These are phyloP conservation scores for Motacilla alba DNA, from an alignment of 2,113 vertebrate species.

Conservation along the genomic window DNA sequence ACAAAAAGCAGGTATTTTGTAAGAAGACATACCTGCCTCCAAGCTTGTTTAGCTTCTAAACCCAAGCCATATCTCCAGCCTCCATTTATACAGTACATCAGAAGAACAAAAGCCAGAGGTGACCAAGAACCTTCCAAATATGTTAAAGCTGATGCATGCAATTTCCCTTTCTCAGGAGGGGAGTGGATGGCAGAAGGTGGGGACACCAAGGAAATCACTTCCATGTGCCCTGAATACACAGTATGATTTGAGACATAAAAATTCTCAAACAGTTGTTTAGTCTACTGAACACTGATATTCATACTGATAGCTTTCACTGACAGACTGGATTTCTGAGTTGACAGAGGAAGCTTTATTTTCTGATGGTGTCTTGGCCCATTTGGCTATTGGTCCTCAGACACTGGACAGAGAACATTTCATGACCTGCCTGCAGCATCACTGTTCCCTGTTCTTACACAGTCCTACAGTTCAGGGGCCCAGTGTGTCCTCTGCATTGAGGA, in stretches of 20 bases:
- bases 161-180: not conserved
- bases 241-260: not conserved
- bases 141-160: rapidly evolving
- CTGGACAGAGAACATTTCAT: not conserved
- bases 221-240: not conserved
- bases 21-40: not conserved
- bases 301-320: not conserved
- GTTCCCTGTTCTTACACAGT: not conserved
- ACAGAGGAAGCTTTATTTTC: not conserved
- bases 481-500: not conserved
- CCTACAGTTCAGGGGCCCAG: too few relatives aligned
- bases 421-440: not conserved
- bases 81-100: rapidly evolving
- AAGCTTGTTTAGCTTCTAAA: not conserved
- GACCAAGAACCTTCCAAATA: not conserved
- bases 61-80: not conserved
- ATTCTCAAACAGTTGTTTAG: not conserved
- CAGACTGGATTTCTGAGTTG: not conserved
- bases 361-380: not conserved
- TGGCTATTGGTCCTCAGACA: not conserved
- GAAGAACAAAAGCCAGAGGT: not conserved
- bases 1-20: not conserved
- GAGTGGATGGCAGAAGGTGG: not conserved
- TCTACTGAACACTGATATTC: not conserved
- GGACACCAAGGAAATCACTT: not conserved